Percentiles rank a stretch among this genome's conserved stretches.
Conservation (phyloP, 1,140 invertebrate genomes). For the Aphelinus atriplicis region DNA sequence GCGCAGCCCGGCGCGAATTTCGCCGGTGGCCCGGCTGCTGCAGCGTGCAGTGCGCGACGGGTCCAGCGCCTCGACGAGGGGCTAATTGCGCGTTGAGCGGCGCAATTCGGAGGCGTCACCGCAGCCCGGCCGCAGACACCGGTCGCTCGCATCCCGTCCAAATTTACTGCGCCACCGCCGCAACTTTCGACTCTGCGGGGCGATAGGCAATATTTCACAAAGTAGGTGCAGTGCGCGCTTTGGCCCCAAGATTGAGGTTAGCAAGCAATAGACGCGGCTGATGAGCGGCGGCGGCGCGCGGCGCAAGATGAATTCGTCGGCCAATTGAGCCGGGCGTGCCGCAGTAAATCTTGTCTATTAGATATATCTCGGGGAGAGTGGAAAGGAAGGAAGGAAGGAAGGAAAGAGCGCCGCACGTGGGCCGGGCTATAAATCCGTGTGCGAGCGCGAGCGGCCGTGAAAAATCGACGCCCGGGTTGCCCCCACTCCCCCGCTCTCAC, state of each 20-base stretch:
- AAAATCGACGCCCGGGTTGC: not conserved
- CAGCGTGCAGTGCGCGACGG: not conserved
- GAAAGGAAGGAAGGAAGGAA: no score
- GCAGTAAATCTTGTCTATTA: constrained; percentile 64
- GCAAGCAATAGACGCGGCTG: constrained; percentile 60
- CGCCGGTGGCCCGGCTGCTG: not conserved
- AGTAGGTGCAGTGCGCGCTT: constrained; percentile 46
- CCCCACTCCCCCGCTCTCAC: constrained; percentile 2
- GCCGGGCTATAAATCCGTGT: not conserved
- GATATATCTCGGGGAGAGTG: constrained; percentile 40
- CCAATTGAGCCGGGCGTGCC: constrained; percentile 63
- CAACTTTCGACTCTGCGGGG: constrained; percentile 59
- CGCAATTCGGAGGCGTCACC: constrained; percentile 41
- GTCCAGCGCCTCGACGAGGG: constrained; percentile 1
- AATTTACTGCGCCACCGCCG: constrained; percentile 34
- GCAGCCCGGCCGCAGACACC: constrained; percentile 39
- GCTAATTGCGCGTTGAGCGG: constrained; percentile 51
- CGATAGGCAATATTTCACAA: constrained; percentile 58
- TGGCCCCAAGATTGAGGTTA: constrained; percentile 59
- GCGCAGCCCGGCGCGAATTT: constrained; percentile 11
- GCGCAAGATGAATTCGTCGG: constrained; percentile 63
- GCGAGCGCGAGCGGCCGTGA: not conserved
- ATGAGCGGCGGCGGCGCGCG: constrained; percentile 46
- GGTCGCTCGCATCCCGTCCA: constrained; percentile 3
- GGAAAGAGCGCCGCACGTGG: no score